Base-by-base conservation (phyloP, 2,797 vertebrate species). In the Otus scops region DNA sequence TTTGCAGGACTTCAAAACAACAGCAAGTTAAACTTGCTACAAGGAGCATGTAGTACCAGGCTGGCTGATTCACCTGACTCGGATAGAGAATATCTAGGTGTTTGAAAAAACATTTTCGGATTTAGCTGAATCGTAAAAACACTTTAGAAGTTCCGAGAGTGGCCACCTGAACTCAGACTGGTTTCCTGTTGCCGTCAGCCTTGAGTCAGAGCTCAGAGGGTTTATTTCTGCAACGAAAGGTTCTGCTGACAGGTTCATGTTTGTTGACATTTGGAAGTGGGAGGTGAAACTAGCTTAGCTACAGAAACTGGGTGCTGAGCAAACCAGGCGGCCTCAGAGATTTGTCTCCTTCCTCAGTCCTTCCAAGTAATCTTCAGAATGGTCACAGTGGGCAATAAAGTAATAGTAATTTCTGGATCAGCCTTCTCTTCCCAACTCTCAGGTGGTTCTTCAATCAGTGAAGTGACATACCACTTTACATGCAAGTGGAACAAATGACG, bases 201-300 rank as follows among this genome's bases (percentile, higher is more conserved):
- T 88, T 88, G 79, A 91, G 91, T 95, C 92, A 88, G 81, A 80
- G 68, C 63, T 53, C 13, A 6, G 11, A 73, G 65, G 75, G 38
- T 64, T 73, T 79, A 17, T 67, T 89, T 81, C 57, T 82, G 10
- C 36, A 38, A 89, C 88, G 84, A 95, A 56, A 18, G 13, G 83
- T 89, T 88, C 85, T 78, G 87, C 85, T 84, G 53, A 39, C 68
- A 38, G 36, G 38, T 79, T 93, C 17, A 0, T 59, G 34, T 91
- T 88, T 90, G 69, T 78, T 92, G 73, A 69, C 18, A 0, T 65
- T 81, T 79, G 68, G 63, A 63, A 82, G 57, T 63, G 51, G 89
- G 89, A 91, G 61, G 82, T 82, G 92, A 96, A 96, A 92, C 87
- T 47, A 34, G 53, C 60, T 85, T 68, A 92, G 78, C 30, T 89